Percentiles rank a stretch among this genome's conserved stretches.
Evolutionary conservation across 1,140 invertebrate species (phyloP).

Genomic region (Pantala flavescens): DNA sequence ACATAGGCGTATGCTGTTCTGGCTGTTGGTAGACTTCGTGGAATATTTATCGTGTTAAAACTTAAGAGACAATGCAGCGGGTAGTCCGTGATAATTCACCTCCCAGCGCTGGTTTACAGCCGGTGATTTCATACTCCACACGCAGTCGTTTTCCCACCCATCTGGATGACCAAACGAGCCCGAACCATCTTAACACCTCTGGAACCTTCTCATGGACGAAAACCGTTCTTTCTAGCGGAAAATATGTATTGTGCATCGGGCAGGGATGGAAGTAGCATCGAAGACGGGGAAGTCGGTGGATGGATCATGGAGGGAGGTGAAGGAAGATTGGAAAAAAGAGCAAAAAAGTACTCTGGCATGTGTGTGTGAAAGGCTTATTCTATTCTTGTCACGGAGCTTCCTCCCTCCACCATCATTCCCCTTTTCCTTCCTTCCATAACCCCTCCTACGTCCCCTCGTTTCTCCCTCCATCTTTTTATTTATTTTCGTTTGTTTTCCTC

Average conservation of each 20-base stretch:
- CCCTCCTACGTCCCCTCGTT: background rate
- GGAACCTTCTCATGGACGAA: too few relatives aligned
- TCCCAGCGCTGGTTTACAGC: too few relatives aligned
- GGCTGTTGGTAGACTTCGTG: too few relatives aligned
- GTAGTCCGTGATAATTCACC: too few relatives aligned
- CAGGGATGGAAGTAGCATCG: background rate
- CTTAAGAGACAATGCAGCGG: too few relatives aligned
- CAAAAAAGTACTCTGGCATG: slow-evolving; percentile 2
- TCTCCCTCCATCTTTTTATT: background rate
- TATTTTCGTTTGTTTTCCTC: background rate
- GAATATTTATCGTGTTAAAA: too few relatives aligned
- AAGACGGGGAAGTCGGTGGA: background rate
- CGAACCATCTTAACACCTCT: too few relatives aligned
- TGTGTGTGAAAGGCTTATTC: slow-evolving; percentile 9
- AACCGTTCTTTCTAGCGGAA: too few relatives aligned
- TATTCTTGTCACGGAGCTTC: background rate
- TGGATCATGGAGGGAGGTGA: background rate
- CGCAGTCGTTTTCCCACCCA: too few relatives aligned
- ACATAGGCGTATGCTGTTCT: too few relatives aligned
- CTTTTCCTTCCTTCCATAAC: background rate
- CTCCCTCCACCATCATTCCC: background rate
- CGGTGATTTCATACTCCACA: too few relatives aligned
- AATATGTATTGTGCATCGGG: background rate
- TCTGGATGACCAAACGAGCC: too few relatives aligned
- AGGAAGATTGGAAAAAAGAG: background rate